Evolutionary conservation across 2,888 invertebrate species (phyloP), one percentile per base, ranked within the genome.

Genomic region (Clunio marinus): DNA sequence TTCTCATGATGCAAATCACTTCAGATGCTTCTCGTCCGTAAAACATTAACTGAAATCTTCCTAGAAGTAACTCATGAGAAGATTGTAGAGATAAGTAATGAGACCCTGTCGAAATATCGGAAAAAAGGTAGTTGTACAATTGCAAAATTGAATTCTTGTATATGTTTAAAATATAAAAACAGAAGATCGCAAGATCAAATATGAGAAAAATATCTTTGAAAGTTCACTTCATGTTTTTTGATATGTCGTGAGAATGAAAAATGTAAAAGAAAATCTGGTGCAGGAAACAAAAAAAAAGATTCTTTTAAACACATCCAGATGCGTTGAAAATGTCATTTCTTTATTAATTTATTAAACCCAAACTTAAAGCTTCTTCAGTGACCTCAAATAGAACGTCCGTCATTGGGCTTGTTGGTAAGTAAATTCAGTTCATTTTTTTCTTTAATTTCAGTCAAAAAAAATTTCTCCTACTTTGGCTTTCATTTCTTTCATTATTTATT

Each of bases 61-160:
- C 17, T 66, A 17, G 66, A 66, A 55, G 35, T 20, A 27, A 66
- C 66, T 15, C 28, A 66, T 35, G 28, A 22, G 15, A 51, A 24
- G 13, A 66, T 66, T 25, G 35, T 27, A 24, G 55, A 66, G 55
- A 66, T 66, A 51, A 55, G 66, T 66, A 55, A 8, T 35, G 66
- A 66, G 28, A 66, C 66, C 5, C 35, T 66, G 13, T 51, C 66
- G 22, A 66, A 66, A n/a, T 66, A 66, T 55, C 66, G 66, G n/a
- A 66, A 51, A 55, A 66, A 66, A 66, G 66, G 66, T 66, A 66
- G 51, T 55, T 66, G 45, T 27, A 27, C 41, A 41, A 41, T 41
- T 55, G 20, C 8, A 20, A 55, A 13, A 15, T 55, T 8, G 7
- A 7, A 8, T 35, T 35, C 35, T 8, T 7, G 35, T 7, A 35